phyloP scores from a whole-genome alignment of 2,113 vertebrate species.

The Micronycteris hirsuta region DNA sequence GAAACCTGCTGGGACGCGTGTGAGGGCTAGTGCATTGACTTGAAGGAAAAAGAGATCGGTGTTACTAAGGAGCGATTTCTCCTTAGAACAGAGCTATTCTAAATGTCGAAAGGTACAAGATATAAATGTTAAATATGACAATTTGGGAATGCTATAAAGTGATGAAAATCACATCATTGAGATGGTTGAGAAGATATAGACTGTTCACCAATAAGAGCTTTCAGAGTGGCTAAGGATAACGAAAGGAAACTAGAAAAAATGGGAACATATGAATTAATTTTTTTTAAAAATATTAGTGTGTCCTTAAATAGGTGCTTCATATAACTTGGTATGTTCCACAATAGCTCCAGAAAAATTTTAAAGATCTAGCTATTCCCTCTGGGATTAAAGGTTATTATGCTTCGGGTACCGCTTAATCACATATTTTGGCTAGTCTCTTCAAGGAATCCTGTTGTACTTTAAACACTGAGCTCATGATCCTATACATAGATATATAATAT shows the following conservation, averaged over 20 bases:
- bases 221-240: neutral
- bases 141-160: neutral
- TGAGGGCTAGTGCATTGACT: neutral
- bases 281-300: neutral
- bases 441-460: neutral
- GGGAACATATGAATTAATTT: neutral
- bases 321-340: neutral
- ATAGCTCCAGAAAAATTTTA: neutral
- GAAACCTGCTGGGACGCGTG: neutral
- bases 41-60: neutral
- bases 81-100: neutral
- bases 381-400: neutral
- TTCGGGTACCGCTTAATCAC: neutral
- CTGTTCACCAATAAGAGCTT: neutral
- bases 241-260: neutral
- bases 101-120: neutral
- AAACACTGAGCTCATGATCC: neutral
- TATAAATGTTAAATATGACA: neutral
- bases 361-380: neutral
- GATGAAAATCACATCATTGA: neutral
- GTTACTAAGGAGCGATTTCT: neutral
- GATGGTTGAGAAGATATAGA: neutral
- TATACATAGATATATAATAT: neutral
- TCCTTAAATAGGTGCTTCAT: neutral
- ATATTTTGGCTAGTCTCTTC: neutral